Percentiles rank a stretch among this genome's conserved stretches.
Evolutionary conservation across 2,113 vertebrate genomes (phyloP).

Genomic region (Leptobrachium ailaonicum): DNA sequence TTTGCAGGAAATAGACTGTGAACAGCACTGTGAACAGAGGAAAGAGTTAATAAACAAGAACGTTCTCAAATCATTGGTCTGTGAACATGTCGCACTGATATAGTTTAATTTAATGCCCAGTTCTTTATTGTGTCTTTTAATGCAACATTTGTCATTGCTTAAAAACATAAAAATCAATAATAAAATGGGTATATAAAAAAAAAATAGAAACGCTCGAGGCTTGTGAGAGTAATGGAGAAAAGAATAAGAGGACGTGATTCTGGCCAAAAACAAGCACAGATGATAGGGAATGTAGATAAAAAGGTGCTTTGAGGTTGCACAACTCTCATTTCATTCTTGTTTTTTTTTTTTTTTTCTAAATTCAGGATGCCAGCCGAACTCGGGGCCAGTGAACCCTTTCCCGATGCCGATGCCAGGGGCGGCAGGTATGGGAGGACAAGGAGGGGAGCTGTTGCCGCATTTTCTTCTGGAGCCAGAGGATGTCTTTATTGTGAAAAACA

Average conservation of each 20-base stretch:
- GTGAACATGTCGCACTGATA: conserved; percentile 28
- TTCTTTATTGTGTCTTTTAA: conserved; percentile 41
- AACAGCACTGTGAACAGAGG: background rate
- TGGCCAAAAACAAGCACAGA: background rate
- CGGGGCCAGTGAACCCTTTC: conserved; percentile 75
- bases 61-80: conserved; percentile 25
- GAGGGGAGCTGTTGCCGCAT: conserved; percentile 84
- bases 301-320: too few relatives aligned
- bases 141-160: conserved; percentile 46
- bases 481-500: conserved; percentile 96
- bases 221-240: conserved; percentile 36
- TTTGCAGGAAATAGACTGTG: background rate
- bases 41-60: conserved; percentile 37
- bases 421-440: conserved; percentile 37
- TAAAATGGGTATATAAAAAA: conserved; percentile 29
- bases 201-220: conserved; percentile 24
- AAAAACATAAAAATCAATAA: conserved; percentile 47
- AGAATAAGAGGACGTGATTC: conserved; percentile 4
- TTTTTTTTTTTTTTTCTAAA: background rate
- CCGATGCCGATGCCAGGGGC: conserved; percentile 67
- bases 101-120: conserved; percentile 40
- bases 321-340: conserved; percentile 26
- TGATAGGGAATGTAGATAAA: conserved; percentile 14
- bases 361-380: conserved; percentile 85
- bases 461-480: conserved; percentile 94